Evolutionary conservation across 2,797 vertebrate genomes (phyloP), one percentile per base, ranked within the genome.

Genomic region (Serranus cabrilla): DNA sequence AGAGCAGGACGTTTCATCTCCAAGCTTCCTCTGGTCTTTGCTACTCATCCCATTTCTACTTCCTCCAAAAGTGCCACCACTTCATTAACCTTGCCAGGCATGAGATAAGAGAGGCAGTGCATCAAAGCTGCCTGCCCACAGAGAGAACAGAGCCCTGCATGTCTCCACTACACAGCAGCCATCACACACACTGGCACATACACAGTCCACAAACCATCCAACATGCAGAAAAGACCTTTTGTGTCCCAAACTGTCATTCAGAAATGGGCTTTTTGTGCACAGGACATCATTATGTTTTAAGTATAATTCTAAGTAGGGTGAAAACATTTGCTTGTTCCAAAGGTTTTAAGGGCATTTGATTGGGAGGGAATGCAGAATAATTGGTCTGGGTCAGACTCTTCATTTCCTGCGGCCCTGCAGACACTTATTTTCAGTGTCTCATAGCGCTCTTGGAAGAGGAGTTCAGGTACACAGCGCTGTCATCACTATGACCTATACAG

Each of bases 31-130:
- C 95, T 93, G 93, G 94, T 95, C 94, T 95, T 86, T 86, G 93
- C 94, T 90, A 94, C 93, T 95, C 94, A 94, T 94, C 93, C 92
- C 93, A 94, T 94, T 95, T 95, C 92, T 93, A 93, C 94, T 95
- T 95, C 92, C 91, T 94, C 92, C 93, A 93, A 95, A 94, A 95
- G 93, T 90, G 92, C 94, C 94, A 94, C 93, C 94, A 95, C 95
- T 95, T 96, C 95, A 95, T 96, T 95, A 95, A 95, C 95, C 95
- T 95, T 94, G 92, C 93, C 93, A 94, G 93, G 94, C 94, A 81
- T 87, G 87, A 94, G 94, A 95, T 95, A 95, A 96, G 94, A 95
- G 92, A 94, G 88, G 90, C 90, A 93, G 93, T 88, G 94, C 93
- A 95, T 96, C 94, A 96, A 95, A 95, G 94, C 91, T 67, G 92